Percentiles rank a stretch among this genome's conserved stretches.
Evolutionary conservation across 2,888 invertebrate species (phyloP).

Genomic region (Eristalis tenax): DNA sequence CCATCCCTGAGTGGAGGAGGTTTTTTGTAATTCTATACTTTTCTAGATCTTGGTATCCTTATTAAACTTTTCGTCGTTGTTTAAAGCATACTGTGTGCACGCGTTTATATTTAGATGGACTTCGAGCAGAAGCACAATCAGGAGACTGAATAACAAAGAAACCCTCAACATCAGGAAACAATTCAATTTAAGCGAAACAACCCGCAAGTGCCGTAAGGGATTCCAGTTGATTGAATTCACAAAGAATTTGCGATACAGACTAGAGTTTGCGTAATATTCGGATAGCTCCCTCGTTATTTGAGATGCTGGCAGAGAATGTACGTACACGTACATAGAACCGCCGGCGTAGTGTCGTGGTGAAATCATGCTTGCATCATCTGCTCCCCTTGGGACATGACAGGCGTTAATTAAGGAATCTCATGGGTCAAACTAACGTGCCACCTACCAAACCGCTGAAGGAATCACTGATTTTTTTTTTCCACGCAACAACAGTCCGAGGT

Average conservation of each 20-base stretch:
- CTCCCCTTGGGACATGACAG: no score
- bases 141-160: neutral
- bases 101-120: neutral
- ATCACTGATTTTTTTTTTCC: no score
- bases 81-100: neutral
- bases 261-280: neutral
- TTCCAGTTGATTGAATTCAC: neutral
- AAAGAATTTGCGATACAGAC: neutral
- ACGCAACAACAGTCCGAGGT: no score
- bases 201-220: neutral
- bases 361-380: no score
- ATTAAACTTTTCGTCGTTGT: neutral
- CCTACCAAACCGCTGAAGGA: no score
- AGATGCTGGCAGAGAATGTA: no score
- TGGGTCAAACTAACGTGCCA: no score
- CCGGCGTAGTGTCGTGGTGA: no score
- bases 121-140: neutral
- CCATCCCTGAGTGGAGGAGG: neutral
- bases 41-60: neutral
- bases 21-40: neutral
- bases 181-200: neutral
- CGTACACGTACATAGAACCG: neutral
- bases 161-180: neutral
- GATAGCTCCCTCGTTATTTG: neutral
- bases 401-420: no score